Evolutionary conservation across 2,113 vertebrate species (phyloP), one percentile per base, ranked within the genome.

Genomic region (Rhea pennata): DNA sequence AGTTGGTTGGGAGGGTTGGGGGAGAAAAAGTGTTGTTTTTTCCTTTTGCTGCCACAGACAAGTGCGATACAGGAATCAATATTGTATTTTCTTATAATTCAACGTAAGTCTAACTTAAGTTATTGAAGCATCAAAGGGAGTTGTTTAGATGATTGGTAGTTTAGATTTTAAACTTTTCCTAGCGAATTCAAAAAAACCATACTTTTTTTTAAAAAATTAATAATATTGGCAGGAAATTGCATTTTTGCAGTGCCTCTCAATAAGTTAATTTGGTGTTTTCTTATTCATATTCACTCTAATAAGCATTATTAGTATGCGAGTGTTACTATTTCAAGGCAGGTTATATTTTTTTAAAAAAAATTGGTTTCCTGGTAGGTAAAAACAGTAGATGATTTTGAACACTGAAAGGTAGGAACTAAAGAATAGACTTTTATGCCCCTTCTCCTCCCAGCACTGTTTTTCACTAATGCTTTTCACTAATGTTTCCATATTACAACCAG

Each of bases 351-450:
- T 36, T 9, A 33, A 36, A 59, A 87, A 40, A 48, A 39, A 2
- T 5, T 15, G 11, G 5, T 87, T 5, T 65, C 6, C 2, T 17
- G n/a, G 22, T 50, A 29, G 12, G 36, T 51, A 6, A 79, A 87
- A 88, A 36, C 15, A 10, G 8, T 51, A 3, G 21, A 13, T 75
- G 54, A 36, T 48, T 65, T 16, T 26, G 29, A 89, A 40, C 0
- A 1, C 12, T 33, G 42, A 66, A 84, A 69, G 27, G 17, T 0
- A 5, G 2, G 39, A 2, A 50, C 71, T 64, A 42, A 64, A 33
- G 16, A 74, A 20, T 7, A 72, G 58, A 6, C 5, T 40, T 0
- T 0, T 74, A 6, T 16, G 31, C 56, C 56, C 29, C 29, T 59
- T 12, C 22, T 39, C 24, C 42, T 22, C 7, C 16, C 7, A 3